Conservation (phyloP, 2,113 vertebrate genomes). For the Bolborhynchus lineola region DNA sequence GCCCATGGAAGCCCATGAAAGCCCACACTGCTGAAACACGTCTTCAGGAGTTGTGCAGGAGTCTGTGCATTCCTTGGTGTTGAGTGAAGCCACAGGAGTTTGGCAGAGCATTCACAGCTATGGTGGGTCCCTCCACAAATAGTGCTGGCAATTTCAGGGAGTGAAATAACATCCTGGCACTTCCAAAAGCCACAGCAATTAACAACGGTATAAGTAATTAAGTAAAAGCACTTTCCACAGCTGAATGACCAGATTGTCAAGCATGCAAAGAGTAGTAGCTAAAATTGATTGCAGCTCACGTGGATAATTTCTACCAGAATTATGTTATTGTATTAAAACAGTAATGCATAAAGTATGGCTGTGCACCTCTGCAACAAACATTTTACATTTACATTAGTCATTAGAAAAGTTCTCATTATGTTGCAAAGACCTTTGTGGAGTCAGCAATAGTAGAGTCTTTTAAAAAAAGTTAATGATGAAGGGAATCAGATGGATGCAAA, state of each 20-base stretch:
- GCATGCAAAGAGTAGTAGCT: constrained; percentile 33
- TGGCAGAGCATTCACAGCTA: constrained; percentile 60
- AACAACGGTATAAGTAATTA: constrained; percentile 53
- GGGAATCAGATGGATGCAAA: not conserved
- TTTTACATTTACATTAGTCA: constrained; percentile 67
- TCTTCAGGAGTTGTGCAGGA: constrained; percentile 34
- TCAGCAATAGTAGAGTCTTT: not conserved
- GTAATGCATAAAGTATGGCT: constrained; percentile 25
- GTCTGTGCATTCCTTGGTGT: constrained; percentile 50
- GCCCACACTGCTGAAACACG: not conserved
- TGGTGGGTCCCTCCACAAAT: constrained; percentile 14
- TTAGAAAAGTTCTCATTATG: constrained; percentile 56
- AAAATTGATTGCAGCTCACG: constrained; percentile 59
- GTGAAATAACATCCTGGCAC: not conserved
- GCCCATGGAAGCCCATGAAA: not conserved
- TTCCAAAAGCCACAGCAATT: constrained; percentile 66
- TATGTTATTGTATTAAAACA: constrained; percentile 33
- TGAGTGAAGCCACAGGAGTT: constrained; percentile 61
- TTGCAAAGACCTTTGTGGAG: constrained; percentile 1
- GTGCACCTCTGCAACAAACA: constrained; percentile 42
- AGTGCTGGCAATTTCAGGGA: not conserved
- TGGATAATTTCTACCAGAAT: constrained; percentile 59
- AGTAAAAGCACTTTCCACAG: constrained; percentile 63
- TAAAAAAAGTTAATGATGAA: not conserved
- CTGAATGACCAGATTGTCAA: constrained; percentile 43